Evolutionary conservation across 2,797 vertebrate genomes (phyloP), one percentile per base, ranked within the genome.

Genomic region (Eulemur albifrons): DNA sequence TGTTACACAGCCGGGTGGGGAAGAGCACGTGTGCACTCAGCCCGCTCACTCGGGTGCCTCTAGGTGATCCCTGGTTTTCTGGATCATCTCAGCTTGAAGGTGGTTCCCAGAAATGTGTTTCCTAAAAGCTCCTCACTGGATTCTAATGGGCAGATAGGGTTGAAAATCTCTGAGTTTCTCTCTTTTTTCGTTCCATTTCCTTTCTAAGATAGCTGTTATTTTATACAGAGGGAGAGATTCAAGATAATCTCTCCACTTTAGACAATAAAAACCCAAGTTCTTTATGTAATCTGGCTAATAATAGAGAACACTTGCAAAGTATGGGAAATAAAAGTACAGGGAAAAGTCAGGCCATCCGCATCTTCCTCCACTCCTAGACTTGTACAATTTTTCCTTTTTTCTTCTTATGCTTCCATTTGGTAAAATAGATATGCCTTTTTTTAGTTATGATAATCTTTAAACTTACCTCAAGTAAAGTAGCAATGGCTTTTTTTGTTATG

Each of bases 241-340:
- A 65, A 89, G 43, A 70, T 65, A n/a, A 83, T 57, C 13, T 15
- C 30, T 61, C 43, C 0, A 20, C 2, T 5, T 50, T 23, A 59
- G 32, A 45, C 5, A 63, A 54, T 77, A 40, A 85, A 87, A 92
- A 52, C 27, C 25, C 21, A 79, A 38, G 40, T 52, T 52, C 6
- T 90, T 93, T 94, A 59, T 67, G 75, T 52, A 89, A 89, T 90
- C 61, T 86, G 75, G 27, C 77, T 40, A 73, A 25, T 35, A 93
- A 70, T 7, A 73, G 88, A 90, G 59, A 92, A 30, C 17, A 81
- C 3, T 59, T n/a, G 40, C 12, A 91, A 90, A 88, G 1, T 12
- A n/a, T 32, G 5, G 30, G 30, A 63, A 94, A 72, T 45, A 65
- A 85, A 93, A 82, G 32, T 63, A 43, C 0, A 79, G 70, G n/a